Evolutionary conservation across 92 coral and sea anemone species (phyloP).

Genomic region (Porites lobata): DNA sequence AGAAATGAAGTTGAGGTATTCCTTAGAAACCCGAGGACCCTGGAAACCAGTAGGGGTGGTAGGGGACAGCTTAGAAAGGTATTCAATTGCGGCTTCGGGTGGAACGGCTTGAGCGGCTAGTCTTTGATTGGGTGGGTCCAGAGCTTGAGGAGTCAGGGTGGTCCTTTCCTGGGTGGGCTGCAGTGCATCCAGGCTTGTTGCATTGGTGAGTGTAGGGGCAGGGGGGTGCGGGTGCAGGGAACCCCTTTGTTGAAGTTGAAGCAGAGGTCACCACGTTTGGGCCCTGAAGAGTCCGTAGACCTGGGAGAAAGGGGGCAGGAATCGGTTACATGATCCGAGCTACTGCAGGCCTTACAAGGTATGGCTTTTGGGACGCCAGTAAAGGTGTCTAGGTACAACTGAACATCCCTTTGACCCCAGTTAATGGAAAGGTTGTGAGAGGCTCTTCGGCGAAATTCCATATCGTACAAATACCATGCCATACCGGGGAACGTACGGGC

Average conservation of each 20-base stretch:
- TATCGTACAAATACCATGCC: neutral
- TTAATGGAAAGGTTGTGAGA: no score
- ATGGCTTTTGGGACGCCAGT: no score
- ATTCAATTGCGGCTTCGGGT: neutral
- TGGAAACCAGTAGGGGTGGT: constrained; percentile 9
- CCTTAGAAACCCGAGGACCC: neutral
- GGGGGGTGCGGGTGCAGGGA: constrained; percentile 15
- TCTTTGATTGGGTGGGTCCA: no score
- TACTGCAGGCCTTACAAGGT: no score
- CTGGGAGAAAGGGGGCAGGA: neutral
- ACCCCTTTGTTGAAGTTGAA: constrained; percentile 9
- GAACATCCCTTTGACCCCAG: constrained; percentile 23
- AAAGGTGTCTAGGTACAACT: neutral
- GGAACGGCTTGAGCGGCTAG: neutral
- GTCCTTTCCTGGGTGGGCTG: neutral
- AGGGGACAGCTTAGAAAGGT: neutral
- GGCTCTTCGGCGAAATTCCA: no score
- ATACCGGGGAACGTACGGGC: constrained; percentile 10
- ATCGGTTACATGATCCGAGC: neutral
- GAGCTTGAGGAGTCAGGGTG: no score
- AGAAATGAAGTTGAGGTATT: neutral
- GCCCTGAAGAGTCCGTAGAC: no score
- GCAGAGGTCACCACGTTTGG: no score
- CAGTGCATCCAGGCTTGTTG: constrained; percentile 21
- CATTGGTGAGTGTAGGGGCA: constrained; percentile 15